Evolutionary conservation across 2,797 vertebrate genomes (phyloP).

Genomic region (Clamator glandarius): DNA sequence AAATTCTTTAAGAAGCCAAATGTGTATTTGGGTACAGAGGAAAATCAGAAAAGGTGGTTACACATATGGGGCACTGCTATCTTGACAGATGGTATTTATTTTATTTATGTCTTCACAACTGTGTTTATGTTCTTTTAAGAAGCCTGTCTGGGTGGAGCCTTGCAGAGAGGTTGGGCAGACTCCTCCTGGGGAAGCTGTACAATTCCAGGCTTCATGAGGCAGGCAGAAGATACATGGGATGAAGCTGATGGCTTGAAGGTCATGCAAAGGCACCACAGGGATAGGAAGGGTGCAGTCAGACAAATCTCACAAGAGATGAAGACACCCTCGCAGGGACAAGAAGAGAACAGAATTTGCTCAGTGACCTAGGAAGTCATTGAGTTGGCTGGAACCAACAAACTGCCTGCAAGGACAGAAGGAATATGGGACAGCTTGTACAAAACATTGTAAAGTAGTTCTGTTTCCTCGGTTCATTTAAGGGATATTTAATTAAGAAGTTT

Average conservation of each 20-base stretch:
- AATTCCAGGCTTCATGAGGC: background rate
- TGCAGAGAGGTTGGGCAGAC: background rate
- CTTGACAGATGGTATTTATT: constrained; percentile 63
- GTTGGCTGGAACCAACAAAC: background rate
- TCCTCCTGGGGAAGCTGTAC: constrained; percentile 4
- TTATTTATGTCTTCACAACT: constrained; percentile 57
- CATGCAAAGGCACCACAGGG: background rate
- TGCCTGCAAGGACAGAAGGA: background rate
- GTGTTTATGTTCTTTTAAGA: constrained; percentile 49
- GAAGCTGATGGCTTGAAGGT: background rate
- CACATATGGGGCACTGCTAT: constrained; percentile 34
- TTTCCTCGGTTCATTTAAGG: background rate
- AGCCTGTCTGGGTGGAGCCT: constrained; percentile 36
- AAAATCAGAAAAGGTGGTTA: constrained; percentile 51
- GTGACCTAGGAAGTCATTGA: background rate
- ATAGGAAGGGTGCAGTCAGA: background rate
- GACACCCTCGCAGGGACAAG: background rate
- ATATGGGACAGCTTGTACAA: background rate
- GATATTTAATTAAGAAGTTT: background rate
- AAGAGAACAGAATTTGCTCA: background rate
- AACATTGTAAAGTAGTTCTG: background rate
- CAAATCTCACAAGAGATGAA: background rate
- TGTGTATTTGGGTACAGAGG: constrained; percentile 11
- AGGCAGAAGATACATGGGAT: background rate
- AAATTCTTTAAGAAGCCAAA: constrained; percentile 45